These are phyloP conservation scores for Acromyrmex charruanus DNA, from an alignment of 1,140 invertebrate genomes.

Conservation along the genomic window DNA sequence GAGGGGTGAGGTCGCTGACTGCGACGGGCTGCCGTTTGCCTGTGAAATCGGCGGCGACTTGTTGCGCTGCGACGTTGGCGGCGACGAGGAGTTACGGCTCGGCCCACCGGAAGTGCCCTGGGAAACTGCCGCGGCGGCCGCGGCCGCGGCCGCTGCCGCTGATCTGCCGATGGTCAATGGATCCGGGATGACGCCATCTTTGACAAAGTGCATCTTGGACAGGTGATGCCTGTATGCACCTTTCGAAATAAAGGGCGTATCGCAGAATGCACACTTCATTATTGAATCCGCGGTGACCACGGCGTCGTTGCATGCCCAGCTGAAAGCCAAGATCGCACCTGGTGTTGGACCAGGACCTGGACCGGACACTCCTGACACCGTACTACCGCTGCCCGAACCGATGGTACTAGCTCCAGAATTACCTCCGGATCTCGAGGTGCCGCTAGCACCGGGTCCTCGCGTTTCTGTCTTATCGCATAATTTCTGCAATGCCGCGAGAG, in stretches of 20 bases:
- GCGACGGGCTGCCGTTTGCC: slow-evolving; percentile 86
- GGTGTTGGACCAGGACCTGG: slow-evolving; percentile 88
- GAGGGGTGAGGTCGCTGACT: slow-evolving; percentile 87
- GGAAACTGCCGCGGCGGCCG: too few species aligned
- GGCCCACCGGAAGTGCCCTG: too few species aligned
- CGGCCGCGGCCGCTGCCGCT: slow-evolving; percentile 77
- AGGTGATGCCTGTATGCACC: slow-evolving; percentile 98
- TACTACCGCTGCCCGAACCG: slow-evolving; percentile 73
- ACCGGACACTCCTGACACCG: slow-evolving; percentile 72
- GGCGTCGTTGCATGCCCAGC: slow-evolving; percentile 97
- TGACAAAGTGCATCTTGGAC: slow-evolving; percentile 98
- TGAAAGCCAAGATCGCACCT: slow-evolving; percentile 95
- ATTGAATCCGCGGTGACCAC: slow-evolving; percentile 94
- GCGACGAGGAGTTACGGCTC: slow-evolving; percentile 36
- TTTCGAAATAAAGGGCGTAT: slow-evolving; percentile 98
- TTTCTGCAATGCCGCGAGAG: slow-evolving; percentile 96
- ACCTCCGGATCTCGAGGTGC: slow-evolving; percentile 68
- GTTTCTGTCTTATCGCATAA: slow-evolving; percentile 97
- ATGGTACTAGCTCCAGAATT: slow-evolving; percentile 61
- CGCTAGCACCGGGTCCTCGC: slow-evolving; percentile 79
- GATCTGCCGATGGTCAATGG: slow-evolving; percentile 88
- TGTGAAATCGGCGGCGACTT: slow-evolving; percentile 87
- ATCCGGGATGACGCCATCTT: slow-evolving; percentile 94
- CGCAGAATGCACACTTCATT: slow-evolving; percentile 98
- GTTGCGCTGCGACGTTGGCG: slow-evolving; percentile 83